Base-by-base conservation (phyloP, 2,797 vertebrate genomes). In the Poeciliopsis gracilis region DNA sequence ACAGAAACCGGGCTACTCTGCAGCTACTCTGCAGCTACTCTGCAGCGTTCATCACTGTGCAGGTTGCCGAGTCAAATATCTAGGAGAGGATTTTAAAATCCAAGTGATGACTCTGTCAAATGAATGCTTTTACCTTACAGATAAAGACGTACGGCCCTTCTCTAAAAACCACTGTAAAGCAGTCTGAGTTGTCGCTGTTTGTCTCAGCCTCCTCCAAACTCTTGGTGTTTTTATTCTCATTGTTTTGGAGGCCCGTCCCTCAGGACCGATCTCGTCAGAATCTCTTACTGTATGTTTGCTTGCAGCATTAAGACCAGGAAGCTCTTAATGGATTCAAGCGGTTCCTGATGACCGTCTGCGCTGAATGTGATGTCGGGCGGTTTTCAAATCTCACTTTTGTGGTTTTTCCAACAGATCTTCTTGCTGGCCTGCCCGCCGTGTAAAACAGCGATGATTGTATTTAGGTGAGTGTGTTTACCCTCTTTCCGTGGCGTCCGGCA, bases 371-470 rank as follows among this genome's bases (percentile, higher is more conserved):
- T 76, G 36, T 84, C 73, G 63, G 25, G 15, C 86, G 55, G 16
- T 45, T 61, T 11, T 82, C 45, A 80, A 80, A 72, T 61, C 45
- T 80, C 77, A 78, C 15, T 82, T 82, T 23, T 76, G 28, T 78
- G 46, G 91, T 79, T 86, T 73, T 57, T n/a, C 72, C 94, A 87
- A 82, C 96, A 99, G 98, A 99, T 99, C 92, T 98, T 99, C 92
- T 97, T 99, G 79, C 94, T 99, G 89, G 97, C 98, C 88, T 99
- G 97, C 84, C 98, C 98, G 20, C 98, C 98, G 0, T 96, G 97
- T 91, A 97, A 96, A 73, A 94, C 95, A 67, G 96, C 97, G 33
- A 95, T 97, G 92, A 94, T 99, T 84, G 81, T 99, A 53, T 99
- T 99, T 93, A 97, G 98, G 98, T 99, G 94, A 97, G 96, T 87